Conservation (phyloP, 1,140 invertebrate species). For the Cyphomyrmex costatus region DNA sequence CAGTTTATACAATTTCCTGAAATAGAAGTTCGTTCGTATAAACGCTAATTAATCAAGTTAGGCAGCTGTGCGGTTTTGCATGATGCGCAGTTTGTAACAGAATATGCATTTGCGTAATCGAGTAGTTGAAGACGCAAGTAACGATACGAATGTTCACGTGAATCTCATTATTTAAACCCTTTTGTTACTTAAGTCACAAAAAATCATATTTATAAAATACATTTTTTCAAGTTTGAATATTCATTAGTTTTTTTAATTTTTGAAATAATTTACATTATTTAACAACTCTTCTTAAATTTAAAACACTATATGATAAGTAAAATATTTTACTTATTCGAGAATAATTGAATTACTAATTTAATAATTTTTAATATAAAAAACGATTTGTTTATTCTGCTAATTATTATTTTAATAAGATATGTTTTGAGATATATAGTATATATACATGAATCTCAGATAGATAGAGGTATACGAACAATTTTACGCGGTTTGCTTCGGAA, state of each 20-base stretch:
- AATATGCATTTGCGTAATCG: constrained; percentile 63
- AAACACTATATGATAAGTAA: background rate
- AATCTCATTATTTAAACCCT: constrained; percentile 60
- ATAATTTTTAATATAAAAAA: background rate
- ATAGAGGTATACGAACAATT: background rate
- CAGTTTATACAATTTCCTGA: constrained; percentile 71
- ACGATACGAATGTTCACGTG: background rate
- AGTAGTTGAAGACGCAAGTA: constrained; percentile 39
- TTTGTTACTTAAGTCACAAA: background rate
- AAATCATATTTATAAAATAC: background rate
- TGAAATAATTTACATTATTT: background rate
- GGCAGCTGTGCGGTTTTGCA: constrained; percentile 25
- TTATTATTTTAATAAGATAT: background rate
- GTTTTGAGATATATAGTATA: no score
- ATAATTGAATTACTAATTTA: background rate
- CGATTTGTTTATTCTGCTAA: background rate
- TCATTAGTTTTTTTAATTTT: background rate
- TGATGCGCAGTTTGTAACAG: constrained; percentile 54
- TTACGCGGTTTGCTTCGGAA: background rate
- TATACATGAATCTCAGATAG: background rate
- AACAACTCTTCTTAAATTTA: background rate
- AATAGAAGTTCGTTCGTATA: constrained; percentile 66
- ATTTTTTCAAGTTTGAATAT: background rate
- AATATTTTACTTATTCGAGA: background rate
- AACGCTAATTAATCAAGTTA: constrained; percentile 71